phyloP scores from a whole-genome alignment of 1,140 invertebrate species.

The Habropoda laboriosa region DNA sequence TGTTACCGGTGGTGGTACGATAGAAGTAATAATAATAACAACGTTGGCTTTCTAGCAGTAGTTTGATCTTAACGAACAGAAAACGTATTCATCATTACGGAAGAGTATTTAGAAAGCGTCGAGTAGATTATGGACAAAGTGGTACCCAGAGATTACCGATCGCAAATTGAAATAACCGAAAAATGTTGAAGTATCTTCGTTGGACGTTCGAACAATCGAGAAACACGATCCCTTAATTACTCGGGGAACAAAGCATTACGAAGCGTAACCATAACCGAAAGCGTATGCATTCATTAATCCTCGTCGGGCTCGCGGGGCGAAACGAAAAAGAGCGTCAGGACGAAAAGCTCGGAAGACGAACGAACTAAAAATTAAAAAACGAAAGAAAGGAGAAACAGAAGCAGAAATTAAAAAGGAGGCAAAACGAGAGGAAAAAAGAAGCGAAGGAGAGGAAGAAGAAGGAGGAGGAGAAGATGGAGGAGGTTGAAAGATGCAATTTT shows the following conservation, averaged over 20 bases:
- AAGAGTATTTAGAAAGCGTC: not conserved
- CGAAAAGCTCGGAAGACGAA: not conserved
- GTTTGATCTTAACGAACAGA: too few species aligned
- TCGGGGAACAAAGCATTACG: conserved; percentile 25
- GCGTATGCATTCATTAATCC: conserved; percentile 17
- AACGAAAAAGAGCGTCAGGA: not conserved
- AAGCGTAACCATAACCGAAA: conserved; percentile 17
- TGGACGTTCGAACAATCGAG: not conserved
- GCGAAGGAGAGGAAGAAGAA: not conserved
- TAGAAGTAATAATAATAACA: not conserved
- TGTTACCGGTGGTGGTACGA: not conserved
- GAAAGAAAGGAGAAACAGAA: too few species aligned
- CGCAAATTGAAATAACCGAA: not conserved
- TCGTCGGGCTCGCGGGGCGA: not conserved
- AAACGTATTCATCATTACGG: too few species aligned
- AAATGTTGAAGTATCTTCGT: too few species aligned
- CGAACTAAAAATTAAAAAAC: not conserved
- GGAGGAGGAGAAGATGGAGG: not conserved
- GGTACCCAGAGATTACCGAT: too few species aligned
- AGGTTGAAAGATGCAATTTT: not conserved
- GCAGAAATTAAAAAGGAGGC: not conserved
- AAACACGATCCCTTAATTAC: conserved; percentile 28
- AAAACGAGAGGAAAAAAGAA: too few species aligned
- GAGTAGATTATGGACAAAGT: not conserved
- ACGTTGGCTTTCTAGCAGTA: not conserved